Evolutionary conservation across 2,888 invertebrate genomes (phyloP).

Genomic region (Corbicula japonica): DNA sequence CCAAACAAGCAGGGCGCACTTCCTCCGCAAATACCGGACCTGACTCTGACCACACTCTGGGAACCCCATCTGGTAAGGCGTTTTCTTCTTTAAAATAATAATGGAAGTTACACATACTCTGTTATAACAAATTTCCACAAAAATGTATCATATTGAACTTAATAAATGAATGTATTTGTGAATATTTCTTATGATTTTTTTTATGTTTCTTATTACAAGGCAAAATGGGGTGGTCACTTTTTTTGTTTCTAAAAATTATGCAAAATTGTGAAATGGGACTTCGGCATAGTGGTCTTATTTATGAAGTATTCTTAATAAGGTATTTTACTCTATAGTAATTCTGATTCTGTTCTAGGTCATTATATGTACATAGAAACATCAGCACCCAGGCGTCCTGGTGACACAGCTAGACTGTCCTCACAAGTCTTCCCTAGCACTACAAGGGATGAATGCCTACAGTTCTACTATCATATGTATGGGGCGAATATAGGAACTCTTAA

Average conservation of each 20-base stretch:
- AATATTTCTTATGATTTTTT: no score
- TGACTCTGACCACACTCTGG: conserved; percentile 79
- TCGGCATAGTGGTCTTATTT: no score
- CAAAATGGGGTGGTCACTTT: no score
- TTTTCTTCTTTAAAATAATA: no score
- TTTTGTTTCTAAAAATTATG: no score
- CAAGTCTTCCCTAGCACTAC: conserved; percentile 53
- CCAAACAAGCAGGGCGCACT: conserved; percentile 70
- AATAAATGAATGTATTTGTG: neutral
- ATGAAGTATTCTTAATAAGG: no score
- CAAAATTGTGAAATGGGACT: no score
- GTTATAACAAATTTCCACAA: neutral
- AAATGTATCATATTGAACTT: neutral
- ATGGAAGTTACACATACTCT: no score
- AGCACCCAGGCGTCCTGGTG: conserved; percentile 57
- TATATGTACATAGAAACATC: conserved; percentile 82
- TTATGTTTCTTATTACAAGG: no score
- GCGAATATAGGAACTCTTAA: conserved; percentile 76
- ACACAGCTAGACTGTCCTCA: conserved; percentile 76
- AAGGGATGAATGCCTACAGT: conserved; percentile 75
- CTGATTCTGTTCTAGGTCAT: conserved; percentile 69
- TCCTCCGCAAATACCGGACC: conserved; percentile 76
- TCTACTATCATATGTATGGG: conserved; percentile 84
- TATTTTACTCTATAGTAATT: no score
- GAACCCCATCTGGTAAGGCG: conserved; percentile 71